These are phyloP conservation scores for Melanostoma mellinum DNA, from an alignment of 2,888 invertebrate species.

Conservation along the genomic window DNA sequence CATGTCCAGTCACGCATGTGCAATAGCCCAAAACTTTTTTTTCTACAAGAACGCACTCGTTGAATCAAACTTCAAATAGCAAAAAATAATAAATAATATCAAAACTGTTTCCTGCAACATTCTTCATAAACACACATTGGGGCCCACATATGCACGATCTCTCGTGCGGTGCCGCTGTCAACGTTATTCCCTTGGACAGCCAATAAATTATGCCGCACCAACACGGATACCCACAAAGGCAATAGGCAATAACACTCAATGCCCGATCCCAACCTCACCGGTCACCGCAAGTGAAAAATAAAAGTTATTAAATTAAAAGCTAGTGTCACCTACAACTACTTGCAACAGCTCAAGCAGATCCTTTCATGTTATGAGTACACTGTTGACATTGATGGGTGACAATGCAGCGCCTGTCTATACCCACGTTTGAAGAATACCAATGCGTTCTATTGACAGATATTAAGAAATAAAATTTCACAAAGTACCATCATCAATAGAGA, in stretches of 20 bases:
- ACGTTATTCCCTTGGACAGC: slow-evolving; percentile 47
- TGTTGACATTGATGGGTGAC: slow-evolving; percentile 53
- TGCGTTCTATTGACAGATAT: slow-evolving; percentile 35
- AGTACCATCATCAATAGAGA: slow-evolving; percentile 7
- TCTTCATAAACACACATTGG: slow-evolving; percentile 6
- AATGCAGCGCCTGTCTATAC: slow-evolving; percentile 18
- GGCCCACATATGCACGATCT: slow-evolving; percentile 14
- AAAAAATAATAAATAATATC: neutral
- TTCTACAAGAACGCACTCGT: slow-evolving; percentile 24
- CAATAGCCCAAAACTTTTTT: neutral
- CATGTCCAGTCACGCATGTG: slow-evolving; percentile 44
- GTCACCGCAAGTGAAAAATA: slow-evolving; percentile 18
- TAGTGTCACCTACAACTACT: slow-evolving; percentile 7
- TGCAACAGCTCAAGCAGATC: slow-evolving; percentile 44
- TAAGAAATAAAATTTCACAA: slow-evolving; percentile 11
- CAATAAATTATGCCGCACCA: slow-evolving; percentile 64
- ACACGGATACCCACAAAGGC: slow-evolving; percentile 54
- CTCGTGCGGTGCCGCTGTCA: slow-evolving; percentile 27
- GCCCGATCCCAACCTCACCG: slow-evolving; percentile 42
- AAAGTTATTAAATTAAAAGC: slow-evolving; percentile 13
- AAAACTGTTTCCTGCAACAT: slow-evolving; percentile 49
- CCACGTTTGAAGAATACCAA: slow-evolving; percentile 41
- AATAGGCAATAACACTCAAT: slow-evolving; percentile 19
- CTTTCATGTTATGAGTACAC: slow-evolving; percentile 35
- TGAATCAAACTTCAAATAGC: slow-evolving; percentile 32